Base-by-base conservation (phyloP, 1,140 invertebrate genomes). In the Agrypnia vestita region DNA sequence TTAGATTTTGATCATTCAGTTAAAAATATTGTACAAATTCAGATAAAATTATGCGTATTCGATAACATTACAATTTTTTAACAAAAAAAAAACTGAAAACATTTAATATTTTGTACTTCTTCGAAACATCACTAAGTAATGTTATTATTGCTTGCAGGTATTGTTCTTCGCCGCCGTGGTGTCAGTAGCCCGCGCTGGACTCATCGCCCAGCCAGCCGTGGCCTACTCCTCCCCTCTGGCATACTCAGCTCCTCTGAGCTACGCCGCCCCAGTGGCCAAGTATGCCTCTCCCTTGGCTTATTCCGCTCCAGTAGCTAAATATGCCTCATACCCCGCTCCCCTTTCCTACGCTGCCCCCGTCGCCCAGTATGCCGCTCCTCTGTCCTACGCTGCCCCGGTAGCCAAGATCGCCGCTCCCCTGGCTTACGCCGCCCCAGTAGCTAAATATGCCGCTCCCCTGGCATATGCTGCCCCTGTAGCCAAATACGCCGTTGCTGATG, bases 151-250 rank as follows among this genome's bases (percentile, higher is more conserved):
- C 1, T 83, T 84, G 3, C 84, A 91, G 90, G 85, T 91, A 56
- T 64, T 90, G 72, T 82, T 85, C 43, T 81, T 91, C 82, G 86
- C 87, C 81, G 85, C 86, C 51, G 78, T 89, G 44, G 83, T 90
- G 61, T 88, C 89, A 8, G 85, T 85, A 8, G 88, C 88, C 72
- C 84, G 84, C 15, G 90, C 87, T 76, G 89, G 87, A 13, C 13
- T 87, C 6, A 61, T 89, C 25, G 84, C 84, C 44, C 72, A 81
- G 49, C 80, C 80, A 17, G 81, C 79, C n/a, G 46, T 81, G 82
- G 61, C 76, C 21, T 79, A 81, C 51, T 61, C 79, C 21, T 84
- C 84, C 44, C 80, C 53, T 3, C 25, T 35, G 10, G 71, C 81
- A 13, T 69, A 83, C 46, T 82, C 80, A 53, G 83, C 84, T 69